Base-by-base conservation (phyloP, 2,797 vertebrate genomes). In the Eptatretus atami region DNA sequence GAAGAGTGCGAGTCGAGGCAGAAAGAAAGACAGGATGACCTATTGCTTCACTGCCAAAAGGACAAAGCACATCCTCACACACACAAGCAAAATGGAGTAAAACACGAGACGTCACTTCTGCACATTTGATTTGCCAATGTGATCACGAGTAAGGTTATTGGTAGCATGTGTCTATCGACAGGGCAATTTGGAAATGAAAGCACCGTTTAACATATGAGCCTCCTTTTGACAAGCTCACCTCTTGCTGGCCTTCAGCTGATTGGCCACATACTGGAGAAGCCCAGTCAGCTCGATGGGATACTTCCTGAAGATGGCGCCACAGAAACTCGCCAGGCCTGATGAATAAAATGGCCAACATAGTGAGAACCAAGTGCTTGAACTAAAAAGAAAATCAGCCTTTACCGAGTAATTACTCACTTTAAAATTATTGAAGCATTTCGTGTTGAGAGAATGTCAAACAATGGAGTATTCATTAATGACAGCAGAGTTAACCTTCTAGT, bases 221-320 rank as follows among this genome's bases (percentile, higher is more conserved):
- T 5, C 31, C 31, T 44, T 44, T 44, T 44, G 31, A 10, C 19
- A 71, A 44, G 54, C 76, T 69, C 73, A 83, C 92, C 90, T 96
- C 76, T 94, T 96, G 53, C 92, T 90, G 66, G 86, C 87, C 71
- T 98, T 96, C 64, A 98, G 77, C 68, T 96, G 88, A 76, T 95
- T 98, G 71, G 90, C 88, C 64, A 98, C 88, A 69, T 98, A 98
- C 66, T 98, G 92, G 68, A 98, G 83, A 31, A 98, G 81, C 54
- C 90, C 92, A 63, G 84, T 86, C 70, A 98, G 77, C 75, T 98
- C 90, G 66, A 98, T 98, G 0, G 92, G 90, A 70, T 98, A 98
- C 75, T 98, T 98, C 66, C 87, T 78, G 75, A 95, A 98, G 72
- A 98, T 85, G 0, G 90, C 82, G 69, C 88, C 92, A 72, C 92